These are phyloP conservation scores for Andrena marginata DNA, from an alignment of 2,888 invertebrate genomes.

Conservation along the genomic window DNA sequence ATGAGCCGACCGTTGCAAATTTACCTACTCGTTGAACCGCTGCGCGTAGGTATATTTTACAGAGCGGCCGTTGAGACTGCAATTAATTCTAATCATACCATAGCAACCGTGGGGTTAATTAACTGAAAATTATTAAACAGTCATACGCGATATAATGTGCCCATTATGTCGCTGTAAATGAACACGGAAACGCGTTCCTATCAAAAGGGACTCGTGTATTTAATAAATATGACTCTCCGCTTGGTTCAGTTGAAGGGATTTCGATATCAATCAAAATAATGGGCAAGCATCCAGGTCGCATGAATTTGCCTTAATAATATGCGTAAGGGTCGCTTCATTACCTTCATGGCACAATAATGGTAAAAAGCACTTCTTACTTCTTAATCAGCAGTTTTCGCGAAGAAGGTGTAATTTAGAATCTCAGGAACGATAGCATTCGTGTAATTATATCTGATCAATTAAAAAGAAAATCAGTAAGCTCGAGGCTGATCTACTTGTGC, in stretches of 20 bases:
- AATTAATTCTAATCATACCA: conserved; percentile 34
- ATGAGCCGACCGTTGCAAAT: conserved; percentile 4
- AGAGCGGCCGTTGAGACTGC: background rate
- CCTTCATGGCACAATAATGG: background rate
- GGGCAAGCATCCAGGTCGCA: conserved; percentile 49
- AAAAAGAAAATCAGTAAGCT: conserved; percentile 20
- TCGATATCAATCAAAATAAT: conserved; percentile 64
- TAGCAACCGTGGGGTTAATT: conserved; percentile 5
- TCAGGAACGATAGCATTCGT: background rate
- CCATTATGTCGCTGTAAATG: conserved; percentile 1
- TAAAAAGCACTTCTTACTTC: too few relatives aligned
- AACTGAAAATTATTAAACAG: conserved; percentile 23
- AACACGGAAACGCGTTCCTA: background rate
- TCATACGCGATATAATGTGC: background rate
- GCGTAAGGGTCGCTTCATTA: too few relatives aligned
- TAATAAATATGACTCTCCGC: background rate
- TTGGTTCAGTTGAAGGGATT: conserved; percentile 45
- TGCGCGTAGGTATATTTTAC: background rate
- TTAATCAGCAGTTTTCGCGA: too few relatives aligned
- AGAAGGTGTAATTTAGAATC: background rate
- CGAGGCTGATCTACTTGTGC: background rate
- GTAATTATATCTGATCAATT: conserved; percentile 24
- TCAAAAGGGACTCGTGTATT: background rate
- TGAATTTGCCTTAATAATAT: conserved; percentile 68
- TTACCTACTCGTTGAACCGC: background rate